Percentiles rank a stretch among this genome's conserved stretches.
phyloP scores from a whole-genome alignment of 2,888 invertebrate species.

The Podotricha telesiphe region DNA sequence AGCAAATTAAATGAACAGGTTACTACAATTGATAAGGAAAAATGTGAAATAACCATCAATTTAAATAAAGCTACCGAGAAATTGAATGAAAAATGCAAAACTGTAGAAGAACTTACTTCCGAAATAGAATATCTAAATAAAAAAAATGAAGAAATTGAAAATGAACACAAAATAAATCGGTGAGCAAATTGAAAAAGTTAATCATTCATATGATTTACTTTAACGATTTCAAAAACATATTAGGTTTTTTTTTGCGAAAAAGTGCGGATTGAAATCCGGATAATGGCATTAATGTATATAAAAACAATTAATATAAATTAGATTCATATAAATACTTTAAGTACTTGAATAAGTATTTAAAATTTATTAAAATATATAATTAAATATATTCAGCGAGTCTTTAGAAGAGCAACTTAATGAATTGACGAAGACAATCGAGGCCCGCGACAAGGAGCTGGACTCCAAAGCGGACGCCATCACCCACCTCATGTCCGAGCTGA shows the following conservation, averaged over 20 bases:
- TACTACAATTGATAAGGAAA: slow-evolving; percentile 43
- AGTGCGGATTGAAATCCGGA: no score
- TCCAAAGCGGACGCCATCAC: slow-evolving; percentile 51
- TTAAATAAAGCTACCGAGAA: slow-evolving; percentile 42
- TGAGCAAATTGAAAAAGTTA: no score
- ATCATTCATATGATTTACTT: no score
- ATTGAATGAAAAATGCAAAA: slow-evolving; percentile 26
- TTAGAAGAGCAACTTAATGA: slow-evolving; percentile 45
- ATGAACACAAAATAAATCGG: slow-evolving; percentile 42
- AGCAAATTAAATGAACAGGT: slow-evolving; percentile 45
- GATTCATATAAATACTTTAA: no score
- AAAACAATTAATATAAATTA: no score
- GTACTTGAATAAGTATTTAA: no score
- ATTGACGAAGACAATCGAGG: slow-evolving; percentile 39
- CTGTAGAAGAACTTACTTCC: slow-evolving; percentile 44
- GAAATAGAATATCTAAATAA: slow-evolving; percentile 36
- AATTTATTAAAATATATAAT: no score
- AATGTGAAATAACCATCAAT: slow-evolving; percentile 38
- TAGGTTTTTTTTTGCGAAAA: no score
- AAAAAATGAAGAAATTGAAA: slow-evolving; percentile 44
- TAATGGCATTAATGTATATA: no score
- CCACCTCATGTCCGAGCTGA: slow-evolving; percentile 57
- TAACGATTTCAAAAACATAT: no score
- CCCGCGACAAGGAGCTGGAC: slow-evolving; percentile 52
- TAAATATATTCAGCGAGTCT: slow-evolving; percentile 42